phyloP scores from a whole-genome alignment of 2,888 invertebrate genomes.

The Lepidochrysops patricia region DNA sequence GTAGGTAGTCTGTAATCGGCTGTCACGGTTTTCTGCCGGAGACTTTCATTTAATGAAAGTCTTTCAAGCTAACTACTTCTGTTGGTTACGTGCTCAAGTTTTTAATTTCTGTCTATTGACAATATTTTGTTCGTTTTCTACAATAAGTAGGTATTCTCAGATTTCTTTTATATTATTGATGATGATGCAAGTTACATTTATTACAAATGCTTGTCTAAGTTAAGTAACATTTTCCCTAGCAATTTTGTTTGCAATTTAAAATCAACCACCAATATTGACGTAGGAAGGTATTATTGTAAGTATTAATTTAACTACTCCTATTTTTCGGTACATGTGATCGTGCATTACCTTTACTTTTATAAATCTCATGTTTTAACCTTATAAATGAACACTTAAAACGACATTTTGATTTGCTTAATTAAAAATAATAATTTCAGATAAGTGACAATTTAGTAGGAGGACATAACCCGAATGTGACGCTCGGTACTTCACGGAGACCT shows the following conservation, averaged over 20 bases:
- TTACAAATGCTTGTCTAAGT: too few species aligned
- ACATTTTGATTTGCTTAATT: neutral
- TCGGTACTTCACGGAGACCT: slow-evolving; percentile 42
- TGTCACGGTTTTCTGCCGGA: slow-evolving; percentile 7
- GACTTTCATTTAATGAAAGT: slow-evolving; percentile 13
- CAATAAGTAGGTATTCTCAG: neutral
- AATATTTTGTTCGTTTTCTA: neutral
- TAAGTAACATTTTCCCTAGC: neutral
- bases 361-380: neutral
- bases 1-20: slow-evolving; percentile 16
- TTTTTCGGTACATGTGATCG: neutral
- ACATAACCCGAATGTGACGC: slow-evolving; percentile 50
- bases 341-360: neutral
- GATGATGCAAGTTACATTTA: too few species aligned
- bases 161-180: neutral
- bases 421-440: slow-evolving; percentile 37
- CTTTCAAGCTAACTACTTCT: neutral
- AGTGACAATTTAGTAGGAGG: slow-evolving; percentile 70
- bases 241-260: slow-evolving; percentile 1
- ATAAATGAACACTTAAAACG: neutral
- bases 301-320: neutral
- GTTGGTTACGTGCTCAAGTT: slow-evolving; percentile 7
- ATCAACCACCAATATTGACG: neutral
- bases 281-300: neutral
- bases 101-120: neutral